Evolutionary conservation across 2,113 vertebrate species (phyloP).

Genomic region (Gasterosteus nipponicus): DNA sequence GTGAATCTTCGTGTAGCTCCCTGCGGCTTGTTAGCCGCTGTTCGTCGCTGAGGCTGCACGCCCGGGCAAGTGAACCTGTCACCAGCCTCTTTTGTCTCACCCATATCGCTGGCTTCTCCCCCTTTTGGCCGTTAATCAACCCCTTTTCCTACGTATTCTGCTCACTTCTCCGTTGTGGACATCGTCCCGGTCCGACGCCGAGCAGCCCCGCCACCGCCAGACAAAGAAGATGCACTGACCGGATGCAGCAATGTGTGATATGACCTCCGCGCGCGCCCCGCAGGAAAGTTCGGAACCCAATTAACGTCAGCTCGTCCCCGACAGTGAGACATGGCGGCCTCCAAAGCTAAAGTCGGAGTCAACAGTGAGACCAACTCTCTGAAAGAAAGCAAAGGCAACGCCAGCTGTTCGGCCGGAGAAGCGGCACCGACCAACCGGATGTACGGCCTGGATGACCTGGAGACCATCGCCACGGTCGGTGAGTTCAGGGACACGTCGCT

Average conservation of each 20-base stretch:
- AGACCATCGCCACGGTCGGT: constrained; percentile 91
- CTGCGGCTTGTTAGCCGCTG: constrained; percentile 32
- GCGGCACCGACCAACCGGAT: constrained; percentile 56
- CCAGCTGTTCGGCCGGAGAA: constrained; percentile 57
- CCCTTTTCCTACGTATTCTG: background rate
- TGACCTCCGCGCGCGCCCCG: background rate
- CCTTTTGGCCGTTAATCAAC: rapidly evolving
- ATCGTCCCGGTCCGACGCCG: background rate
- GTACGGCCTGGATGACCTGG: constrained; percentile 86
- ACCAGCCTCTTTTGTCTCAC: constrained; percentile 34
- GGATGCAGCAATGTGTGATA: constrained; percentile 34
- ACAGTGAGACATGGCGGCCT: constrained; percentile 76
- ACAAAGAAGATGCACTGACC: constrained; percentile 38
- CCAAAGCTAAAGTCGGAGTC: constrained; percentile 69
- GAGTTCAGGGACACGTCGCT: constrained; percentile 62
- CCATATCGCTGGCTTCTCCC: background rate
- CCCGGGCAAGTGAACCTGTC: constrained; percentile 37
- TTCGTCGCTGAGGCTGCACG: constrained; percentile 27
- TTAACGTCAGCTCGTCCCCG: background rate
- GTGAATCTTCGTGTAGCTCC: background rate
- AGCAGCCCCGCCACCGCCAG: background rate
- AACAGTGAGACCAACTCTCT: constrained; percentile 69
- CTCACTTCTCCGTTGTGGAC: background rate
- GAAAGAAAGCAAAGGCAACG: constrained; percentile 67
- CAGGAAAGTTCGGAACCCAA: constrained; percentile 19